These are phyloP conservation scores for Clarias batrachus DNA, from an alignment of 2,113 vertebrate species.

Conservation along the genomic window DNA sequence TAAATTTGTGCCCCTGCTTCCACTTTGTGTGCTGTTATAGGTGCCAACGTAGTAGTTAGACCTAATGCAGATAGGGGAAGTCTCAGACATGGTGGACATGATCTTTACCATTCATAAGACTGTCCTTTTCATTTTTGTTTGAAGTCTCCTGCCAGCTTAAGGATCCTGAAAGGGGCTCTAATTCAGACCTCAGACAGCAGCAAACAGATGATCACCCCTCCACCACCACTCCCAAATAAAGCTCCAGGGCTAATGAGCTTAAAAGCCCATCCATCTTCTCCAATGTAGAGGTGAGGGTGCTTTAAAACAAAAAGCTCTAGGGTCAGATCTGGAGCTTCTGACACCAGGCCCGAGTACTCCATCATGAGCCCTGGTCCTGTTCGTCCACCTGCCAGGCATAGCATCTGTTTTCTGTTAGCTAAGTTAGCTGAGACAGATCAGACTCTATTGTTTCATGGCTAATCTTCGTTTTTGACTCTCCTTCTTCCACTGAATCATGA, in stretches of 20 bases:
- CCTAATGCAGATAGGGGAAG: neutral
- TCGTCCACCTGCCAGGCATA: conserved; percentile 36
- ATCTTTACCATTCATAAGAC: neutral
- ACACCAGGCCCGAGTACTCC: conserved; percentile 26
- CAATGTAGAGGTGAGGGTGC: conserved; percentile 32
- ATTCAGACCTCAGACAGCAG: conserved; percentile 45
- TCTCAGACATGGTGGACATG: neutral
- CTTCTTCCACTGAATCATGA: neutral
- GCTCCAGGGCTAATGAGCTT: conserved; percentile 47
- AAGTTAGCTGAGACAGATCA: conserved; percentile 64
- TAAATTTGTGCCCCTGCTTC: neutral
- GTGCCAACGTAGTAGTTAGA: neutral
- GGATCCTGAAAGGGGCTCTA: conserved; percentile 38
- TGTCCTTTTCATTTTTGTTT: neutral
- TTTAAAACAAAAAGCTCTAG: conserved; percentile 42
- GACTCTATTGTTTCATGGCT: conserved; percentile 44
- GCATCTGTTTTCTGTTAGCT: conserved; percentile 50
- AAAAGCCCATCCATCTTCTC: conserved; percentile 51
- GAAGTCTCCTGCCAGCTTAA: conserved; percentile 10
- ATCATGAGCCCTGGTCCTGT: conserved; percentile 34
- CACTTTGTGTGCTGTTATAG: neutral
- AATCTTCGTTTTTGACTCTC: conserved; percentile 2
- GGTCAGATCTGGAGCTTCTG: conserved; percentile 32
- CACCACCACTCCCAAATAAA: conserved; percentile 31
- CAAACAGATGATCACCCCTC: conserved; percentile 39